Conservation (phyloP, 2,113 vertebrate genomes). For the Mus pahari region DNA sequence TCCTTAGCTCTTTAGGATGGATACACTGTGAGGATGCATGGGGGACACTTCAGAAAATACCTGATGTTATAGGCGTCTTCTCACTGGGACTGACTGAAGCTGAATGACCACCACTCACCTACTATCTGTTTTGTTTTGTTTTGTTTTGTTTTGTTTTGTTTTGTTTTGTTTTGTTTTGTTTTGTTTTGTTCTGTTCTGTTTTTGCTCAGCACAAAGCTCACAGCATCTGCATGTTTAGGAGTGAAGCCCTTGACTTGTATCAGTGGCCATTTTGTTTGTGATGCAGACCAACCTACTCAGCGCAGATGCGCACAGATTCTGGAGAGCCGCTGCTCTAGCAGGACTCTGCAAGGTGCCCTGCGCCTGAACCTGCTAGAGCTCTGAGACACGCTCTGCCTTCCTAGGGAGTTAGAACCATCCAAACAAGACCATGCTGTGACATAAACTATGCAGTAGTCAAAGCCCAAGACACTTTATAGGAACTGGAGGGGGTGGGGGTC, state of each 20-base stretch:
- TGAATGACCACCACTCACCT: background rate
- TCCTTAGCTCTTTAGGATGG: background rate
- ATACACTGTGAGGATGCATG: background rate
- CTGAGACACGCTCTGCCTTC: background rate
- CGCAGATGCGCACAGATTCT: fast-evolving
- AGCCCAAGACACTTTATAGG: background rate
- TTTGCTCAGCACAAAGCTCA: background rate
- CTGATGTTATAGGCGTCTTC: background rate
- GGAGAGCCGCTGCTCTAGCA: no score
- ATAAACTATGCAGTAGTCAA: background rate
- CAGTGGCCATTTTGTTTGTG: background rate
- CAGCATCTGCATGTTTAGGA: background rate
- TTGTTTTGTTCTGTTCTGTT: background rate
- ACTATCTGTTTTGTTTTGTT: background rate
- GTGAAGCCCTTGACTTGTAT: background rate
- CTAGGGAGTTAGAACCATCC: background rate
- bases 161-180: background rate
- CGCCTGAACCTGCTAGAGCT: background rate
- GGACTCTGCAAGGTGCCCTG: background rate
- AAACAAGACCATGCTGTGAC: background rate
- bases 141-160: background rate
- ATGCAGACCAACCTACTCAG: background rate
- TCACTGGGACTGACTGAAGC: background rate
- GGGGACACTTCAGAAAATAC: background rate
- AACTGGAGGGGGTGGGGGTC: background rate